Percentiles rank a stretch among this genome's conserved stretches.
These are phyloP conservation scores for Rhingia rostrata DNA, from an alignment of 2,888 invertebrate genomes.

Conservation along the genomic window DNA sequence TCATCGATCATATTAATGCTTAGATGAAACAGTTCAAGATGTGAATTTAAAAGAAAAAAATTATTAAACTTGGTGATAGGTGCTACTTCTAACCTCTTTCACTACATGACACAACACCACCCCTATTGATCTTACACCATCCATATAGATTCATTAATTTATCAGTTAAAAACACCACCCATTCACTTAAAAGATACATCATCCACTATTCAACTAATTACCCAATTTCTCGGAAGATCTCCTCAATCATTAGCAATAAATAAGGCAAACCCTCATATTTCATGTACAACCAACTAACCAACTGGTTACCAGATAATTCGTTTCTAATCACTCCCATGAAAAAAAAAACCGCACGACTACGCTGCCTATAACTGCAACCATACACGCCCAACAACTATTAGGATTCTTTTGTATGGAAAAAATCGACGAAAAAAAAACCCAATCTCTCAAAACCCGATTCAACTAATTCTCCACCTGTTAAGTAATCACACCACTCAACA, in stretches of 20 bases:
- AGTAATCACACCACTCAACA: slow-evolving; percentile 64
- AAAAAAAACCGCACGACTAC: background rate
- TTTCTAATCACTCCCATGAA: slow-evolving; percentile 63
- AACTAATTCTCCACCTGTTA: slow-evolving; percentile 66
- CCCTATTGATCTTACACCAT: too few relatives aligned
- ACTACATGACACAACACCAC: too few relatives aligned
- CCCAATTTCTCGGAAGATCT: slow-evolving; percentile 47
- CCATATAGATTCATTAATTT: background rate
- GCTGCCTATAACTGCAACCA: slow-evolving; percentile 16
- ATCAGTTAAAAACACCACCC: slow-evolving; percentile 27
- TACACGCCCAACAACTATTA: slow-evolving; percentile 54
- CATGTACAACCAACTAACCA: slow-evolving; percentile 19
- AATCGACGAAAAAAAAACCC: background rate
- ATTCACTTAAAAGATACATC: slow-evolving; percentile 12
- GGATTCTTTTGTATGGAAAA: slow-evolving; percentile 40
- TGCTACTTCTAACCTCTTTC: too few relatives aligned
- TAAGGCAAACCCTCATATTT: slow-evolving; percentile 19
- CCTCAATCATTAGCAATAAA: slow-evolving; percentile 42
- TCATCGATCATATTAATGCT: too few relatives aligned
- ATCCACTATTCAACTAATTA: slow-evolving; percentile 3
- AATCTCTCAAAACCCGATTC: slow-evolving; percentile 42
- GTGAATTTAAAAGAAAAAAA: too few relatives aligned
- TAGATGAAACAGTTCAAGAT: too few relatives aligned
- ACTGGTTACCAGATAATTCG: slow-evolving; percentile 59
- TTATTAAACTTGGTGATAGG: too few relatives aligned